Evolutionary conservation across 2,888 invertebrate genomes (phyloP).

Genomic region (Spatulosminthurus flaviceps): DNA sequence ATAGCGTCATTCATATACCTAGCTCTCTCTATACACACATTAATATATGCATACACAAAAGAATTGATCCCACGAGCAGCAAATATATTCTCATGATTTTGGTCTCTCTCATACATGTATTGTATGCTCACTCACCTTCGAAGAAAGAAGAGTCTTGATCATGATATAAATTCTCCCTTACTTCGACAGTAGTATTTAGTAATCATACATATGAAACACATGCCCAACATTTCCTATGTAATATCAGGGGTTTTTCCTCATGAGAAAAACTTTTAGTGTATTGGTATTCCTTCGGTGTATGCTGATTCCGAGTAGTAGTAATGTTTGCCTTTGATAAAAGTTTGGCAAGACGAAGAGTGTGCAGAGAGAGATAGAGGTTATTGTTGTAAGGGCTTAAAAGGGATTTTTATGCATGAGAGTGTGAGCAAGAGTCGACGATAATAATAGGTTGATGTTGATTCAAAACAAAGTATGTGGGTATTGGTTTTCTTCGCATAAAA

Average conservation of each 20-base stretch:
- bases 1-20: no score
- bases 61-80: no score
- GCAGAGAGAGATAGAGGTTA: no score
- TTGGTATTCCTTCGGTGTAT: background rate
- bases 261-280: background rate
- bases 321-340: background rate
- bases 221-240: background rate
- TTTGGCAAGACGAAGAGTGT: background rate
- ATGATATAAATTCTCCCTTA: background rate
- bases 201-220: background rate
- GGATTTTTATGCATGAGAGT: conserved; percentile 31
- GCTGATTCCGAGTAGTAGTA: background rate
- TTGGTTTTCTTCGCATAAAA: conserved; percentile 49
- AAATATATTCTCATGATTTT: no score
- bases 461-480: conserved; percentile 31
- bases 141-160: no score
- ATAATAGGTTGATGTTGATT: conserved; percentile 27
- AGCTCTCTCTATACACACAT: no score
- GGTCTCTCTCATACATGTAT: no score
- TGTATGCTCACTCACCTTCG: no score
- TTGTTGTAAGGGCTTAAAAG: conserved; percentile 19
- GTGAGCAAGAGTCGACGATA: conserved; percentile 16
- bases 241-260: background rate
- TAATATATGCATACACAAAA: no score
- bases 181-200: background rate